Base-by-base conservation (phyloP, 2,797 vertebrate genomes). In the Neosilurus hyrtlii region DNA sequence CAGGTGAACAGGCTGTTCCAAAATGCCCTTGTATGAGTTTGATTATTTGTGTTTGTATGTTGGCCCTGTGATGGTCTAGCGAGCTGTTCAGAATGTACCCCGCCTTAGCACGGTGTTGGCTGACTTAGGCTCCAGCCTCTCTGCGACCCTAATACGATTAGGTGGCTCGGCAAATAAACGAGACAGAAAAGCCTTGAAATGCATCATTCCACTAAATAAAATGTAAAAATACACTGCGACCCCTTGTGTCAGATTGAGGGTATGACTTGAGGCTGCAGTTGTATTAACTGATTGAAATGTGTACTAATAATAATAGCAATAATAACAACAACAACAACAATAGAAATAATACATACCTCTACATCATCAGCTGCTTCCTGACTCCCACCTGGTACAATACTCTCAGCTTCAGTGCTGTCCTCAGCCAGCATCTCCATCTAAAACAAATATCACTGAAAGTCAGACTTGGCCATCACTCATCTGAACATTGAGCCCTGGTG, bases 391-490 rank as follows among this genome's bases (percentile, higher is more conserved):
- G 95, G 95, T 75, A 95, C 89, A 84, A 97, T 95, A 4, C 94
- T 93, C 70, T 98, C 97, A 24, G 96, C 95, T 82, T 98, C 97
- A 63, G 94, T 94, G 80, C 95, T 96, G 87, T 97, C 96, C 87
- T 99, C 97, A 62, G 92, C 92, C 88, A 95, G 90, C 83, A 96
- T 91, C 89, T 98, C 97, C 91, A 99, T 97, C 98, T 99, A 88
- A 18, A 83, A 18, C 35, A 51, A 59, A 12, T 12, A 20, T 74
- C 65, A 52, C 0, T 9, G 7, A 22, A 51, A 0, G 24, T 11
- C 26, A 78, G 18, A 18, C 11, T 9, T 35, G 26, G 20, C 1
- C 37, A 51, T 2, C 49, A 4, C n/a, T 9, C 12, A 56, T 43
- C 54, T 37, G 0, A 14, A 8, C 11, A 43, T 8, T 8, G 43